Conservation (phyloP, 2,888 invertebrate species). For the Philaethria dido region DNA sequence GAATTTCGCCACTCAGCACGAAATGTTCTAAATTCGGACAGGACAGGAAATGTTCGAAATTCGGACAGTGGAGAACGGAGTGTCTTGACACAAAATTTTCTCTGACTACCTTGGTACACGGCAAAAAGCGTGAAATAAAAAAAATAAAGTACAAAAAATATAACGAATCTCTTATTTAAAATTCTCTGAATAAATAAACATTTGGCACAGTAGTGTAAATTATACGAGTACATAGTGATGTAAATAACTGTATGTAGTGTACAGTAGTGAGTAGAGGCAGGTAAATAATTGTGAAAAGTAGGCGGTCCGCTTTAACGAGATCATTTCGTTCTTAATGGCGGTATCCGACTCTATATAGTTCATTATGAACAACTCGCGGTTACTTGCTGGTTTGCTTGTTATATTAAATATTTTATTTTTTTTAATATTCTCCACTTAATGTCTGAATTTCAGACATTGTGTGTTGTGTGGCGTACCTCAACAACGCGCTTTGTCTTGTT, state of each 20-base stretch:
- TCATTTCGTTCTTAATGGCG: constrained; percentile 40
- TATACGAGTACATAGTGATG: constrained; percentile 14
- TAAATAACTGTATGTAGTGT: neutral
- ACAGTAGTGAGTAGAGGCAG: constrained; percentile 5
- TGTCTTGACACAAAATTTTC: too few relatives aligned
- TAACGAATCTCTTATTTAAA: neutral
- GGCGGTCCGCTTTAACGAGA: constrained; percentile 43
- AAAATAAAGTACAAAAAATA: constrained; percentile 1
- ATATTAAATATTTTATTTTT: constrained; percentile 10
- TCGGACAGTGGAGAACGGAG: too few relatives aligned
- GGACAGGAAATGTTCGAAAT: too few relatives aligned
- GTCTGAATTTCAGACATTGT: too few relatives aligned
- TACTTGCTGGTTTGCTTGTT: constrained; percentile 9
- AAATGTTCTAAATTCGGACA: too few relatives aligned
- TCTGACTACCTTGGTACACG: neutral
- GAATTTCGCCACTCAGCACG: too few relatives aligned
- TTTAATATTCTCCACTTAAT: too few relatives aligned
- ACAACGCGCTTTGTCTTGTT: too few relatives aligned
- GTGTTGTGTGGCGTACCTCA: too few relatives aligned
- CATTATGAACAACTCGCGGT: constrained; percentile 27
- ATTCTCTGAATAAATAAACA: constrained; percentile 26
- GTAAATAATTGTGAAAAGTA: constrained; percentile 38
- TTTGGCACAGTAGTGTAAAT: constrained; percentile 11
- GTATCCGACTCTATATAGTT: constrained; percentile 26
- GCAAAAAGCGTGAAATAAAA: neutral